Evolutionary conservation across 2,888 invertebrate genomes (phyloP), one percentile per base, ranked within the genome.

Genomic region (Drosophila fungiperda): DNA sequence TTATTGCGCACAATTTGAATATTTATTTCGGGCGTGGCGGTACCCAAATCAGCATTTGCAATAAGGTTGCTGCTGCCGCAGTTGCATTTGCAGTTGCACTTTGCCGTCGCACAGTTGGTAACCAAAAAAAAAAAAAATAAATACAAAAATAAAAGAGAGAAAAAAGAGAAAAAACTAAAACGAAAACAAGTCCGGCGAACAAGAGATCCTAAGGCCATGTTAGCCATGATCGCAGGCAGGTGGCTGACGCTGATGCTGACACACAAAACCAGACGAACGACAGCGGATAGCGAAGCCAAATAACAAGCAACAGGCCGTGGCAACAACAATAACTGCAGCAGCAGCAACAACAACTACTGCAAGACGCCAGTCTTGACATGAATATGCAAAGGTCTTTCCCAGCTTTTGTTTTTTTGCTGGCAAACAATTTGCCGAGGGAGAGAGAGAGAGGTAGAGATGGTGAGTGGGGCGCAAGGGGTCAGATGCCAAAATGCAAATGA

Each of bases 341-440:
- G 6, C 42, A 40, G n/a, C n/a, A 69, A n/a, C 64, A 36, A 35
- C 29, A 68, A 40, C 77, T 72, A 42, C 66, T 66, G 54, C 64
- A 54, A 78, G 67, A 58, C 67, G 73, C 84, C 70, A 72, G 79
- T 78, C 85, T 89, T 89, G 90, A 84, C 84, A 84, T 84, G 85
- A 90, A 85, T 88, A 89, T 89, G 82, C 88, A 90, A 90, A 85
- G 90, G 90, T 88, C 90, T 85, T 90, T 85, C 85, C 82, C 88
- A 88, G 85, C 66, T 81, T 79, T 67, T 67, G 32, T 48, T 48
- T 26, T 76, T 62, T 50, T 55, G 55, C 74, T 77, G 61, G 70
- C 86, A 82, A 82, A 65, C 81, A 87, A 82, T 76, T 88, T 67
- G 61, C 60, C 38, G 50, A 15, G 60, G 29, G 60, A 29, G 26